Evolutionary conservation across 35 echinoderm and acorn worm species (phyloP), one percentile per base, ranked within the genome.

Genomic region (Eucidaris tribuloides): DNA sequence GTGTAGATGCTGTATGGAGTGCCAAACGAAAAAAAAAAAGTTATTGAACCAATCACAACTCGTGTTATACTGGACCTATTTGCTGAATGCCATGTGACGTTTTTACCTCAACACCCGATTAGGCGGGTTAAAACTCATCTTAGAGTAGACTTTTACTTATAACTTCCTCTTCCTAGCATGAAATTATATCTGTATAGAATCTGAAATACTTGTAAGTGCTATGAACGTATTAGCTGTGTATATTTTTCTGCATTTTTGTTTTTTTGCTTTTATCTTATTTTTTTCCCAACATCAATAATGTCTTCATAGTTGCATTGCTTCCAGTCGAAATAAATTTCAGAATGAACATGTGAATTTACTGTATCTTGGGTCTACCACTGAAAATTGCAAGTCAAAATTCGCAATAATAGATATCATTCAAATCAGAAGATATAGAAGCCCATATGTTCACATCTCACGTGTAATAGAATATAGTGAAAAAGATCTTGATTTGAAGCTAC

Each of bases 181-280:
- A 64, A 64, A 64, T 74, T 40, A 74, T 24, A 42, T 74, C 37
- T 74, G 68, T 74, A 36, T 74, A 74, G 68, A 40, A 74, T 74
- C 68, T 74, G 68, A 74, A 74, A 74, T 74, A 74, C 41, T 74
- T 44, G 68, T 74, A 74, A 74, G 68, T 74, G 68, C 68, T 74
- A 35, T 74, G 41, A 44, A 44, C n/a, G 41, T 41, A 40, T 74
- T n/a, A n/a, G n/a, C n/a, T n/a, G n/a, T n/a, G n/a, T n/a, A n/a
- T n/a, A n/a, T n/a, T n/a, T n/a, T n/a, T n/a, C 68, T 36, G 28
- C 41, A 14, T 74, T n/a, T 74, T 22, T 24, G 37, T 74, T 52
- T 52, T 11, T n/a, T n/a, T 9, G 9, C n/a, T 11, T n/a, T 52
- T 9, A 52, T 52, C 48, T 52, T 52, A 9, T n/a, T n/a, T 52